Conservation (phyloP, 2,888 invertebrate species). For the Zaprionus lineosus region DNA sequence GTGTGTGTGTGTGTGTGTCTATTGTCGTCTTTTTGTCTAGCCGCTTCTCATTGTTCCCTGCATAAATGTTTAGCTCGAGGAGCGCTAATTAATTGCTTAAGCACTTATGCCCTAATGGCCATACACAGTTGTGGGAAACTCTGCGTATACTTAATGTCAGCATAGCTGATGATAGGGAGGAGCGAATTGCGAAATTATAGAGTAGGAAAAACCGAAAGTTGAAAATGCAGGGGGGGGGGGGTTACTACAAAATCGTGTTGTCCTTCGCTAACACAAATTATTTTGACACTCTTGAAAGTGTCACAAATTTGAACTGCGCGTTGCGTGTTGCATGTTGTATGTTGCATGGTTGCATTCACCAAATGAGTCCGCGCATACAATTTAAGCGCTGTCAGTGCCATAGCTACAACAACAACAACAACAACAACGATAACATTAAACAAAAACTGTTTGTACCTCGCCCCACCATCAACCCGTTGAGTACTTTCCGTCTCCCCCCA, state of each 20-base stretch:
- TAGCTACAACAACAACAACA: constrained; percentile 6
- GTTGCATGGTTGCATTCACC: constrained; percentile 20
- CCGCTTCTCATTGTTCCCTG: constrained; percentile 47
- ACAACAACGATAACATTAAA: constrained; percentile 8
- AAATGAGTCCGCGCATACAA: constrained; percentile 70
- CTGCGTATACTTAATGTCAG: constrained; percentile 47
- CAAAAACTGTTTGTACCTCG: too few relatives aligned
- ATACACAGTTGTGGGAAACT: constrained; percentile 26
- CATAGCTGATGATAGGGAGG: too few relatives aligned
- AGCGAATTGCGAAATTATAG: too few relatives aligned
- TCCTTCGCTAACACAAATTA: constrained; percentile 57
- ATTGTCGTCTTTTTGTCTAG: constrained; percentile 41
- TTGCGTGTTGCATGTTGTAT: too few relatives aligned
- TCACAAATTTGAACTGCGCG: constrained; percentile 64
- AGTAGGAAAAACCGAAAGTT: too few relatives aligned
- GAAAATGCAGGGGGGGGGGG: too few relatives aligned
- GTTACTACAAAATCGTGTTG: constrained; percentile 10
- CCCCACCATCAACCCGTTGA: too few relatives aligned
- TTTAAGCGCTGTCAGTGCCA: constrained; percentile 35
- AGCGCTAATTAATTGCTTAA: constrained; percentile 74
- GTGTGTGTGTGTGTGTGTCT: constrained; percentile 19
- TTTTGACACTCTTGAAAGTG: constrained; percentile 68
- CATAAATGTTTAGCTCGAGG: constrained; percentile 56
- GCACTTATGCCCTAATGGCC: constrained; percentile 61
- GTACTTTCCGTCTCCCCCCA: too few relatives aligned